Conservation (phyloP, 2,888 invertebrate genomes). For the Sturmia bella region DNA sequence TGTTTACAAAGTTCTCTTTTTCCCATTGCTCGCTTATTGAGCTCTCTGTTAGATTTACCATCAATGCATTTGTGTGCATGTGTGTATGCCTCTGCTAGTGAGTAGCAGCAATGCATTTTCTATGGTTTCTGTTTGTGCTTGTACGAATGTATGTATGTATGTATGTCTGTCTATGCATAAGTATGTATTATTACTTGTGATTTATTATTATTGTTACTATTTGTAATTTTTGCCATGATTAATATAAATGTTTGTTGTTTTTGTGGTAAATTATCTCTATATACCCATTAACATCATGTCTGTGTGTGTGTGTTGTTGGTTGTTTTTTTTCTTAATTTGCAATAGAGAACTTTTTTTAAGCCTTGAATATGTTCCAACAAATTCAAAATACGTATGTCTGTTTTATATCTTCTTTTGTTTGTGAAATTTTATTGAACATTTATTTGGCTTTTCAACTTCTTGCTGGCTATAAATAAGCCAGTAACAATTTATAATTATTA, state of each 20-base stretch:
- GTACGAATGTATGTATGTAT: neutral
- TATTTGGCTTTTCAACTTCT: too few relatives aligned
- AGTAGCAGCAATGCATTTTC: slow-evolving; percentile 55
- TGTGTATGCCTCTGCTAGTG: neutral
- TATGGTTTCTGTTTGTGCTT: slow-evolving; percentile 65
- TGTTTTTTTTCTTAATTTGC: neutral
- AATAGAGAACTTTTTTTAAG: neutral
- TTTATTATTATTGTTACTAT: slow-evolving; percentile 52
- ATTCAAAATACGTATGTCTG: neutral
- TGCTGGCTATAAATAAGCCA: too few relatives aligned
- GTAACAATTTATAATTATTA: too few relatives aligned
- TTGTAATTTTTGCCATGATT: slow-evolving; percentile 39
- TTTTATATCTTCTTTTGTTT: too few relatives aligned
- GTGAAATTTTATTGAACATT: too few relatives aligned
- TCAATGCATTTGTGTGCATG: neutral
- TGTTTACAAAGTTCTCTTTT: slow-evolving; percentile 20
- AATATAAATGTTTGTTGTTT: slow-evolving; percentile 24
- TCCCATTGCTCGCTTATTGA: neutral
- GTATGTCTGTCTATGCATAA: slow-evolving; percentile 1
- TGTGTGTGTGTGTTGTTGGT: neutral
- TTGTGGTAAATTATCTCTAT: slow-evolving; percentile 19
- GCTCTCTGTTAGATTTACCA: neutral
- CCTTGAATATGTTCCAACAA: neutral
- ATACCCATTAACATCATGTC: neutral
- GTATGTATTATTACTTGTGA: slow-evolving; percentile 32